These are phyloP conservation scores for Alloplasta piceator DNA, from an alignment of 2,888 invertebrate species.

Conservation along the genomic window DNA sequence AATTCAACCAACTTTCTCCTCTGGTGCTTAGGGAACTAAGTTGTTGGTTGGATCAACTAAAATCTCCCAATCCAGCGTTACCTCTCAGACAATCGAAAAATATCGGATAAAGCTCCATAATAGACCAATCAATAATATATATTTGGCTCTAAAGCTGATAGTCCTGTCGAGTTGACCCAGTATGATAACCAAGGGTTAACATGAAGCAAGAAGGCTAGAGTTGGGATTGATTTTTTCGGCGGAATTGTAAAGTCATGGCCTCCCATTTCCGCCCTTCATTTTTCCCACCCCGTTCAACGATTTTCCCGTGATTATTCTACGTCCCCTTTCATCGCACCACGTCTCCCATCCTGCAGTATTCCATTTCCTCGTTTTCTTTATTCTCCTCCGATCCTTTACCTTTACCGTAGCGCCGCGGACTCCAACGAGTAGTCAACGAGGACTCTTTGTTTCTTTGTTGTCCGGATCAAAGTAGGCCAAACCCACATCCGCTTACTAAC, in stretches of 20 bases:
- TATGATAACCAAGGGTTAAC: too few species aligned
- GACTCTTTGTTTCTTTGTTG: slow-evolving; percentile 69
- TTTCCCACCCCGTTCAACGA: not conserved
- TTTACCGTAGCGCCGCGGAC: slow-evolving; percentile 30
- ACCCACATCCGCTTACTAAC: slow-evolving; percentile 57
- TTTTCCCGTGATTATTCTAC: slow-evolving; percentile 14
- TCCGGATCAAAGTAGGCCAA: slow-evolving; percentile 65
- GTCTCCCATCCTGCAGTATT: slow-evolving; percentile 27
- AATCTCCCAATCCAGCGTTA: too few species aligned
- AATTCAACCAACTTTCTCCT: too few species aligned
- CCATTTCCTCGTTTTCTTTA: slow-evolving; percentile 29
- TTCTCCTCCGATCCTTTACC: slow-evolving; percentile 29
- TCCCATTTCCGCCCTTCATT: slow-evolving; percentile 19
- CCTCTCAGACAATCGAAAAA: too few species aligned
- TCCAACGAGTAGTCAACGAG: slow-evolving; percentile 50
- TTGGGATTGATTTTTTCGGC: too few species aligned
- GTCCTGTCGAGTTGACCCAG: too few species aligned
- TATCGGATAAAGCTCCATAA: too few species aligned
- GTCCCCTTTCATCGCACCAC: slow-evolving; percentile 1
- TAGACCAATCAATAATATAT: too few species aligned
- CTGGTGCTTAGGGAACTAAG: too few species aligned
- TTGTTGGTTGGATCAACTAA: too few species aligned
- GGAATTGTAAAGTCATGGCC: slow-evolving; percentile 37
- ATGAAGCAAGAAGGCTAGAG: too few species aligned
- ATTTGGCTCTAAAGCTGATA: too few species aligned